Base-by-base conservation (phyloP, 2,113 vertebrate species). In the Collichthys lucidus region DNA sequence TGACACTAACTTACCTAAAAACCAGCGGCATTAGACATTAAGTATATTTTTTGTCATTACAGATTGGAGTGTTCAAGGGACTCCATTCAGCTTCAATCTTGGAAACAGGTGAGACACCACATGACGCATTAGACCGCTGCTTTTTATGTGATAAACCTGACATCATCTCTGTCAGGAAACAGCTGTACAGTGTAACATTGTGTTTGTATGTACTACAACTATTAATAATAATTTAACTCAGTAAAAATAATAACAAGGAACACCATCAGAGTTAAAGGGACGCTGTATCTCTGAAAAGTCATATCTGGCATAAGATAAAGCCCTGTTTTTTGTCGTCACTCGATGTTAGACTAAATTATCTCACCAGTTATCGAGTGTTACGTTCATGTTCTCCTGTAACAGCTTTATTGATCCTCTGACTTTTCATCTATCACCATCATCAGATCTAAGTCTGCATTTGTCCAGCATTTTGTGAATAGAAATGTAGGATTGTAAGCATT, bases 61-160 rank as follows among this genome's bases (percentile, higher is more conserved):
- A 88, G 89, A 49, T 49, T 10, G 22, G 69, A 62, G 20, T 40
- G 31, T 19, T 44, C 72, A 22, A 17, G 67, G 1, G 61, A 2
- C 44, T 66, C 55, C 8, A 5, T 59, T 66, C 10, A 31, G 24
- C 29, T 75, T 31, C 9, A 0, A n/a, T 49, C 52, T 14, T 24
- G 63, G 66, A 55, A 63, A 24, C 64, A 77, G 89, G 89, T 91
- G 60, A 87, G 86, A 55, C 22, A 26, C 9, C 16, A 20, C 20
- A 24, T 80, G 17, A 49, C 42, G n/a, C 19, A 42, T 20, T 1
- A 62, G 24, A 12, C 35, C 20, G 9, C 44, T 55, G 40, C 26
- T 44, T 64, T 40, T 50, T 16, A 55, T 49, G 42, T 22, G 10
- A 77, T 49, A 16, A 11, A 46, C 26, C 40, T 63, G 15, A 15